Base-by-base conservation (phyloP, 2,888 invertebrate genomes). In the Ariolimax columbianus region DNA sequence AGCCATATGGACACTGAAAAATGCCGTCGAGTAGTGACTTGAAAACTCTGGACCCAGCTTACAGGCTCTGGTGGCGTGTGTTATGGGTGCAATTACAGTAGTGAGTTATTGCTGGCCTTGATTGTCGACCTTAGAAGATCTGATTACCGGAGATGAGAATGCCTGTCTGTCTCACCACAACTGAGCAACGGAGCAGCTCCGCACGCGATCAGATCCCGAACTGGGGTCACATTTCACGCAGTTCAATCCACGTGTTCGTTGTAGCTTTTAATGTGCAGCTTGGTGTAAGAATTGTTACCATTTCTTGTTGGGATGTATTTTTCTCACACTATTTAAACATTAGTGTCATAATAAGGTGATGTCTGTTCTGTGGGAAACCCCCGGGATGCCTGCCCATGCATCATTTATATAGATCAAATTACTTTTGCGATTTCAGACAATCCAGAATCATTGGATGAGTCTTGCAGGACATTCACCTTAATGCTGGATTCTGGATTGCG, bases 31-130 rank as follows among this genome's bases (percentile, higher is more conserved):
- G 47, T 9, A 47, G 47, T 9, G 14, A 14, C 9, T 14, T 14
- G 47, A 47, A 47, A 47, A 47, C 9, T 14, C 47, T 9, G 14
- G 47, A 9, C 47, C 47, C 14, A 23, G n/a, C 11, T n/a, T n/a
- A 63, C n/a, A 63, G 26, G 11, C 59, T n/a, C n/a, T n/a, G 38
- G n/a, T 78, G 51, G 77, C 77, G 77, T 14, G 77, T 30, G 51
- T 14, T 77, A 47, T 33, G 33, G 19, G 7, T 51, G 33, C 77
- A 51, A 77, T 77, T 51, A 77, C 47, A 47, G 51, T 19, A 33
- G 43, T 1, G 33, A 77, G 33, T 77, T 77, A 77, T 51, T 30
- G 51, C 33, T 7, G 19, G 77, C 33, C 33, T 51, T 77, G 77
- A 77, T 77, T 77, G 51, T 77, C 77, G 30, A 47, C 33, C 40